Evolutionary conservation across 1,140 invertebrate species (phyloP), one percentile per base, ranked within the genome.

Genomic region (Nylanderia fulva): DNA sequence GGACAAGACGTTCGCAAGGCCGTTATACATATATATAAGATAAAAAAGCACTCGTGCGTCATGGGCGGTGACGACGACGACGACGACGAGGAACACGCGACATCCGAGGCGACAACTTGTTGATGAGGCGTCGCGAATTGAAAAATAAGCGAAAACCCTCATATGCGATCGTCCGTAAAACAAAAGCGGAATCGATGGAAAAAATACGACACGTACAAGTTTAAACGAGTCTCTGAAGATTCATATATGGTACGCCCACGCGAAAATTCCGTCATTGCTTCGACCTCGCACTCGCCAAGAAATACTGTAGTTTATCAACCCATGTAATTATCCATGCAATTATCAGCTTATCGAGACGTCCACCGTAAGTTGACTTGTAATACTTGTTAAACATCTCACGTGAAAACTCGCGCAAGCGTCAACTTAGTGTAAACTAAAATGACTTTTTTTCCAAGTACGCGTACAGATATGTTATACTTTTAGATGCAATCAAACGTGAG

Each of bases 161-260:
- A 21, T n/a, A n/a, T n/a, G n/a, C 29, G 29, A 33, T 42, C 36
- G 64, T 18, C 7, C 36, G 7, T 68, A 39, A 36, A 68, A 45
- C 42, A 9, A 24, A 68, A 15, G 11, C 15, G 7, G 18, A 11
- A 21, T n/a, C 61, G 39, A 27, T 36, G 48, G n/a, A 27, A 33
- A 54, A 42, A 33, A n/a, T 36, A 27, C 18, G 68, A 54, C 45
- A 15, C 42, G 42, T 48, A 48, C 0, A 45, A 15, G 13, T 13
- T 45, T 15, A 45, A 15, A 15, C 2, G 13, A 45, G 42, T 29
- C 11, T 7, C 11, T 2, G 63, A 7, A 64, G 11, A 39, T 42
- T 21, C 24, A n/a, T 33, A n/a, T n/a, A 68, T 24, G 68, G n/a
- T 15, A 66, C 86, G 33, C 63, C 76, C 56, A 86, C 84, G 84